Conservation (phyloP, 2,888 invertebrate genomes). For the Abrostola tripartita region DNA sequence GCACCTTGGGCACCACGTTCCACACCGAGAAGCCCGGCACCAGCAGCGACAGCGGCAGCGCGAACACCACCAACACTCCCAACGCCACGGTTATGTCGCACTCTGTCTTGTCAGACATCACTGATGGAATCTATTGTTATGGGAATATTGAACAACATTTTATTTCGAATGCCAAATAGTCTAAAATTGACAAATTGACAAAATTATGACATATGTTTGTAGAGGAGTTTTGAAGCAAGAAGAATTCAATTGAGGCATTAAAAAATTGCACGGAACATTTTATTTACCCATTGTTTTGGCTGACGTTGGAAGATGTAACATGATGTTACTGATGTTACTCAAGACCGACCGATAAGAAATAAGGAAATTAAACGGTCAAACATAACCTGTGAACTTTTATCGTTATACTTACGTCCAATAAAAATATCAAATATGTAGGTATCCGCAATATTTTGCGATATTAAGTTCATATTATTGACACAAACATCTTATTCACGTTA, state of each 20-base stretch:
- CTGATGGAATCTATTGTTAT: slow-evolving; percentile 23
- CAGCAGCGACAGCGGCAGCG: slow-evolving; percentile 76
- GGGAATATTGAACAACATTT: slow-evolving; percentile 28
- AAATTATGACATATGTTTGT: slow-evolving; percentile 3
- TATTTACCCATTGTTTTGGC: no score
- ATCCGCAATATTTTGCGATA: slow-evolving; percentile 22
- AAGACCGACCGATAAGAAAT: neutral
- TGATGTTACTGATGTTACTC: no score
- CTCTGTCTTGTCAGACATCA: slow-evolving; percentile 66
- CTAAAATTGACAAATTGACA: slow-evolving; percentile 12
- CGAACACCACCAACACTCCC: slow-evolving; percentile 70
- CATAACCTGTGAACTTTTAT: neutral
- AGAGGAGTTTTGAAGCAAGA: no score
- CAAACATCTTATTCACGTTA: slow-evolving; percentile 43
- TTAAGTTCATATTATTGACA: slow-evolving; percentile 28
- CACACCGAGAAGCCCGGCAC: slow-evolving; percentile 78
- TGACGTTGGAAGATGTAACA: no score
- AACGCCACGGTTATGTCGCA: slow-evolving; percentile 59
- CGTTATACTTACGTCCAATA: neutral
- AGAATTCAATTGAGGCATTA: no score
- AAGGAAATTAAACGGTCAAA: neutral
- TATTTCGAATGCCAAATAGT: slow-evolving; percentile 33
- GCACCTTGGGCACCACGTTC: slow-evolving; percentile 77
- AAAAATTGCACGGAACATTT: no score
- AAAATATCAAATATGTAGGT: neutral